Evolutionary conservation across 2,113 vertebrate genomes (phyloP), one percentile per base, ranked within the genome.

Genomic region (Epinephelus cyanopodus): DNA sequence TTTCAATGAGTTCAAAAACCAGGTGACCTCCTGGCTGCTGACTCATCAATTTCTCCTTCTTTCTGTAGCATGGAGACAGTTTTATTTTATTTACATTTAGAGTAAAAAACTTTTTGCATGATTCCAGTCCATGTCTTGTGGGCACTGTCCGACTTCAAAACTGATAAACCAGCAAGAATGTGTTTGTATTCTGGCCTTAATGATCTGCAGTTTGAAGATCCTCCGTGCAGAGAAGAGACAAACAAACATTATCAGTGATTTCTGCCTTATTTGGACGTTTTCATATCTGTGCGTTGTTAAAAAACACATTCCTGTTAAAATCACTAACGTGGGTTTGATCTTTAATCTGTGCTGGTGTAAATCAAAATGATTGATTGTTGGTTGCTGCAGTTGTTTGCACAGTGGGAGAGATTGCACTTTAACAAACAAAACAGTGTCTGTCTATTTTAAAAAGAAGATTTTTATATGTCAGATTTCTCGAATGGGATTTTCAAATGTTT

Each of bases 331-430:
- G 58, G 74, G 25, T 66, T 71, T 27, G 9, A 21, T 48, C 15
- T 23, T 27, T 3, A 14, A 56, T 69, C n/a, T 15, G 58, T 27
- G 45, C 9, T 62, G 52, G 56, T 74, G 48, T 67, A 0, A 68
- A 69, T 60, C 37, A 6, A 42, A 47, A n/a, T 14, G 5, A 8
- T 52, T 29, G 23, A 62, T 62, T 61, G 17, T 7, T n/a, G 42
- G 5, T 73, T 60, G 48, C 54, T 68, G 77, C 33, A 84, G 9
- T 42, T 48, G 33, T 83, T 3, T 78, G 19, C 19, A 47, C 52
- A 9, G n/a, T 73, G 70, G 6, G 54, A 54, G 27, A 17, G 14
- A 27, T 42, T 71, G 60, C 81, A 79, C 77, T 80, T 77, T 70
- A 65, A 58, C 61, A 62, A 58, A 18, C 25, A 33, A 64, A 58